phyloP scores from a whole-genome alignment of 2,888 invertebrate genomes.

The Cheilosia soror region DNA sequence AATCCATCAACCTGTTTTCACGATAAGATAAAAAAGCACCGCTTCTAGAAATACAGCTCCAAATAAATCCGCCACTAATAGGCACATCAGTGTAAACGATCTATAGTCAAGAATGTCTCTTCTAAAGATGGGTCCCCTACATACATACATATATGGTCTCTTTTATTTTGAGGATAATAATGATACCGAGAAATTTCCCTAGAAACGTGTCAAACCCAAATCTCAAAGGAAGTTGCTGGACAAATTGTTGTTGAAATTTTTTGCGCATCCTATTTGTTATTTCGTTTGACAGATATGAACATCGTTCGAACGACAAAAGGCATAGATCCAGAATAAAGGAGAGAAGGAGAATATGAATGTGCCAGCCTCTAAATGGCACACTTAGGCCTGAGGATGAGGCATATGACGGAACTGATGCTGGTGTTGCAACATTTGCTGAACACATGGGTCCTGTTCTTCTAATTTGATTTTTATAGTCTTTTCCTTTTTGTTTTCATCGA shows the following conservation, averaged over 20 bases:
- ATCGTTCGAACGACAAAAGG: constrained; percentile 47
- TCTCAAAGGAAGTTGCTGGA: constrained; percentile 56
- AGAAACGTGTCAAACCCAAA: constrained; percentile 66
- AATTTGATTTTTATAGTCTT: constrained; percentile 34
- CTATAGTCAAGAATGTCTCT: too few relatives aligned
- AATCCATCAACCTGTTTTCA: too few relatives aligned
- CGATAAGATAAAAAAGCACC: too few relatives aligned
- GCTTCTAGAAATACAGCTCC: too few relatives aligned
- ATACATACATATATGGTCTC: not conserved
- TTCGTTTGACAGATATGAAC: constrained; percentile 67
- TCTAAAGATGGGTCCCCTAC: too few relatives aligned
- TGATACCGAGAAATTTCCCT: constrained; percentile 46
- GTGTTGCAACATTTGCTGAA: constrained; percentile 67
- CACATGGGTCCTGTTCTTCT: constrained; percentile 58
- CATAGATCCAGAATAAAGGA: constrained; percentile 26
- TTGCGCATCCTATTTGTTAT: constrained; percentile 57
- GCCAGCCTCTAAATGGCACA: constrained; percentile 59
- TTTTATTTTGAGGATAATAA: not conserved
- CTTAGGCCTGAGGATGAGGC: constrained; percentile 29
- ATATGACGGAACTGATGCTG: not conserved
- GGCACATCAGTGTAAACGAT: too few relatives aligned
- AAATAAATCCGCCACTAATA: too few relatives aligned
- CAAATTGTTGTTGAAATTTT: constrained; percentile 9
- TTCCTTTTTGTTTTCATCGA: constrained; percentile 21
- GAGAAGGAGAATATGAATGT: not conserved